Conservation (phyloP, 2,797 vertebrate species). For the Amniataba percoides region DNA sequence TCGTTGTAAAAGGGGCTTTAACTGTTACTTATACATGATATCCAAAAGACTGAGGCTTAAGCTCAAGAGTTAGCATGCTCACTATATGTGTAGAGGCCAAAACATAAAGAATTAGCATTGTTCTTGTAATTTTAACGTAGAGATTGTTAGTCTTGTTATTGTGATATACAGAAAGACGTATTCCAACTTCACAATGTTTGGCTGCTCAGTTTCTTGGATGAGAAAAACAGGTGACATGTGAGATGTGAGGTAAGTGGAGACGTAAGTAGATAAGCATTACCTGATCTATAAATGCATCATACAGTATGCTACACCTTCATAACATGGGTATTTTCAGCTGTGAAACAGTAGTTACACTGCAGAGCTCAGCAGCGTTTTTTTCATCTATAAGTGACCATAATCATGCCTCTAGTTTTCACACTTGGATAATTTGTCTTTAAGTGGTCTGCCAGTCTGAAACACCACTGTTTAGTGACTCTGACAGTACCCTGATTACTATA, state of each 20-base stretch:
- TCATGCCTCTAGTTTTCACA: conserved; percentile 45
- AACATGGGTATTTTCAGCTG: background rate
- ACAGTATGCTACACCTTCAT: background rate
- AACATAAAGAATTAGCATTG: conserved; percentile 3
- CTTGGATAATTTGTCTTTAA: conserved; percentile 58
- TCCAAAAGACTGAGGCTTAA: too few relatives aligned
- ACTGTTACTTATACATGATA: too few relatives aligned
- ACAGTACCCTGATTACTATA: conserved; percentile 25
- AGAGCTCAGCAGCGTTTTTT: conserved; percentile 38
- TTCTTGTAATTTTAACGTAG: background rate
- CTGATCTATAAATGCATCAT: background rate
- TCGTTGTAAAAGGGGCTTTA: too few relatives aligned
- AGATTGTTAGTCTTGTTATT: background rate
- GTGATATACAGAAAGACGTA: background rate
- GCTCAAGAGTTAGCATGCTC: too few relatives aligned
- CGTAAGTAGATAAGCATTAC: background rate
- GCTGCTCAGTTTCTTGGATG: too few relatives aligned
- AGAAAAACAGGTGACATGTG: background rate
- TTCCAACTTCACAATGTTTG: background rate
- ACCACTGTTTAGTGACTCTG: conserved; percentile 7
- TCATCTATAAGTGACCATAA: conserved; percentile 24
- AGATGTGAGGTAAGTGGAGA: background rate
- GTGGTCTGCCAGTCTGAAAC: conserved; percentile 48
- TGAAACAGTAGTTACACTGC: conserved; percentile 9
- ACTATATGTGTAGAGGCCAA: too few relatives aligned